These are phyloP conservation scores for Cerastis leucographa DNA, from an alignment of 2,888 invertebrate genomes.

Conservation along the genomic window DNA sequence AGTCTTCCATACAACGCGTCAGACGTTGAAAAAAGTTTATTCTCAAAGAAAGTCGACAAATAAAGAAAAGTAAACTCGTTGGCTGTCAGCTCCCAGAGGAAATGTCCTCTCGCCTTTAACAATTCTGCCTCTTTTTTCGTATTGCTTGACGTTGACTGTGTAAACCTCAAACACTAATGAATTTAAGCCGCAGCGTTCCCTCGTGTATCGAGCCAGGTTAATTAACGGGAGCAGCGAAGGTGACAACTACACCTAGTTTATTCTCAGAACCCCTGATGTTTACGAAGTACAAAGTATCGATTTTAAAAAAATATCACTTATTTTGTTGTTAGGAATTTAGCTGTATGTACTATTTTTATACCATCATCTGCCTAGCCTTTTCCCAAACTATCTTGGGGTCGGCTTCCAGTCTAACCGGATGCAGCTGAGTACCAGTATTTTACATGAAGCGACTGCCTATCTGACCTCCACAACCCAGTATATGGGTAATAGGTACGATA, in stretches of 20 bases:
- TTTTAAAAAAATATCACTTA: not conserved
- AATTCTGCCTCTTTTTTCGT: conserved; percentile 54
- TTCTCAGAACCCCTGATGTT: conserved; percentile 17
- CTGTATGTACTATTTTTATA: not conserved
- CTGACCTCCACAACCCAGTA: too few relatives aligned
- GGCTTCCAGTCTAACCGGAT: too few relatives aligned
- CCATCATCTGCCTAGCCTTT: too few relatives aligned
- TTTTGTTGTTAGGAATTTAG: not conserved
- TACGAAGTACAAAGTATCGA: not conserved
- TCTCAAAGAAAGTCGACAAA: conserved; percentile 58
- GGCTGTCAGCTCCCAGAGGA: conserved; percentile 57
- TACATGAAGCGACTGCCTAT: too few relatives aligned
- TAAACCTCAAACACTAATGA: conserved; percentile 57
- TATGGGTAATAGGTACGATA: too few relatives aligned
- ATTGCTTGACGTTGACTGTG: conserved; percentile 50
- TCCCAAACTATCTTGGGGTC: too few relatives aligned
- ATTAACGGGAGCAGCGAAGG: conserved; percentile 32
- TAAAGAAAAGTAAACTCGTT: conserved; percentile 61
- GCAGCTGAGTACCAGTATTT: too few relatives aligned
- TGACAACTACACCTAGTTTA: conserved; percentile 41
- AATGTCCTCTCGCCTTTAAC: conserved; percentile 55
- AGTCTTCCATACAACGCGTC: conserved; percentile 65
- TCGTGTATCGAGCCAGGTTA: conserved; percentile 41
- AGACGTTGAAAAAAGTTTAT: conserved; percentile 58
- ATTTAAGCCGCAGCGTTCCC: conserved; percentile 48